These are phyloP conservation scores for Gymnothorax reevesii DNA, from an alignment of 2,797 vertebrate genomes.

Conservation along the genomic window DNA sequence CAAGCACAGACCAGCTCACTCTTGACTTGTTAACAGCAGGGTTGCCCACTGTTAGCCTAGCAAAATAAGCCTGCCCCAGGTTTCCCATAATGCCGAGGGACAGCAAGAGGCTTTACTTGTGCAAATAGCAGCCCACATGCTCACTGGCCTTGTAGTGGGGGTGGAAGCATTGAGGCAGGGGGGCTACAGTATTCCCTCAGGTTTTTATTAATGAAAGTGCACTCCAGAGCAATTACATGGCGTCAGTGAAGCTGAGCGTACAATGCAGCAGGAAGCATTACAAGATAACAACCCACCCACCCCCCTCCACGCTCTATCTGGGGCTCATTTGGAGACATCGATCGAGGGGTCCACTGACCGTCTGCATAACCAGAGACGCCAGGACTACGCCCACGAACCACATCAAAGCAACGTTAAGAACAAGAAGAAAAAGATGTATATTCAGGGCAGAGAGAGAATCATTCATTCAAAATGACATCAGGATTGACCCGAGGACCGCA, in stretches of 20 bases:
- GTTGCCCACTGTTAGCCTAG: not conserved
- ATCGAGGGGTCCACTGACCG: not conserved
- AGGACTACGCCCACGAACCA: not conserved
- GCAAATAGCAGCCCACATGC: not conserved
- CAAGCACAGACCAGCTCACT: too few species aligned
- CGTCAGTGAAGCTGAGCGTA: not conserved
- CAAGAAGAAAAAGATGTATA: not conserved
- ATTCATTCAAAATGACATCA: not conserved
- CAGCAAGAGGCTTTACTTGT: not conserved
- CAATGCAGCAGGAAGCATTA: not conserved
- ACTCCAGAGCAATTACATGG: not conserved
- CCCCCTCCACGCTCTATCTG: not conserved
- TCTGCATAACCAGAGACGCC: not conserved
- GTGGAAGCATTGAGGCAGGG: not conserved
- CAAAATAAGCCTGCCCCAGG: not conserved
- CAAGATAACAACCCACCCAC: not conserved
- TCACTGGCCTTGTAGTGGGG: not conserved
- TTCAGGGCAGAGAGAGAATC: not conserved
- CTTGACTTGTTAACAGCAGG: too few species aligned
- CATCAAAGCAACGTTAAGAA: not conserved
- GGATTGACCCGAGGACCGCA: not conserved
- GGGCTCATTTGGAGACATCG: not conserved
- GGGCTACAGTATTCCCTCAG: not conserved
- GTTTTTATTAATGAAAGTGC: not conserved
- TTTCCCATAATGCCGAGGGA: not conserved